phyloP scores from a whole-genome alignment of 2,797 vertebrate genomes.

The Triplophysa yarkandensis region DNA sequence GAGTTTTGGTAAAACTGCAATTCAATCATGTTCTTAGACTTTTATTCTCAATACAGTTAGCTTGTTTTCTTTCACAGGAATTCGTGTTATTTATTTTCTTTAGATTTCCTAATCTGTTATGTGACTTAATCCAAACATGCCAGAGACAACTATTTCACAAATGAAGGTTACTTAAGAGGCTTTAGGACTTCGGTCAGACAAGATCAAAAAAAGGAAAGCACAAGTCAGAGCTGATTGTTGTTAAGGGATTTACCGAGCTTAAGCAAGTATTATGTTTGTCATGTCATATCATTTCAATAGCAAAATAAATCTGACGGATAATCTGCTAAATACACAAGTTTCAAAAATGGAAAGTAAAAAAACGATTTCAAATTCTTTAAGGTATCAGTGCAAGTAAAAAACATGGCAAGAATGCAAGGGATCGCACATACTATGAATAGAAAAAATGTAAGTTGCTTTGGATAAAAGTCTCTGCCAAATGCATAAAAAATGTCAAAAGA shows the following conservation, averaged over 20 bases:
- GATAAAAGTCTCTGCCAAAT: too few relatives aligned
- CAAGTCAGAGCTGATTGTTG: not conserved
- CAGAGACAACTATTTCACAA: not conserved
- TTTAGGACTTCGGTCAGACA: not conserved
- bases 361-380: too few relatives aligned
- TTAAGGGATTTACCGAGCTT: not conserved
- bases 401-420: too few relatives aligned
- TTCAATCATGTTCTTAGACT: not conserved
- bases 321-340: not conserved
- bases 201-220: not conserved
- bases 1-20: not conserved
- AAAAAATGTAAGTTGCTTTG: too few relatives aligned
- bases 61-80: not conserved
- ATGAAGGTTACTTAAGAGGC: not conserved
- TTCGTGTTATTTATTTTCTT: not conserved
- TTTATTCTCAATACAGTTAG: not conserved
- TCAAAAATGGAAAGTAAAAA: too few relatives aligned
- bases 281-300: not conserved
- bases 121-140: not conserved
- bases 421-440: too few relatives aligned
- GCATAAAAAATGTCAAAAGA: too few relatives aligned
- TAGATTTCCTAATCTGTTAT: not conserved
- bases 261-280: not conserved
- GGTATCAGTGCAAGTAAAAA: too few relatives aligned
- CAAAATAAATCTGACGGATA: not conserved